Percentiles rank a stretch among this genome's conserved stretches.
Conservation (phyloP, 2,113 vertebrate genomes). For the Saccopteryx leptura region DNA sequence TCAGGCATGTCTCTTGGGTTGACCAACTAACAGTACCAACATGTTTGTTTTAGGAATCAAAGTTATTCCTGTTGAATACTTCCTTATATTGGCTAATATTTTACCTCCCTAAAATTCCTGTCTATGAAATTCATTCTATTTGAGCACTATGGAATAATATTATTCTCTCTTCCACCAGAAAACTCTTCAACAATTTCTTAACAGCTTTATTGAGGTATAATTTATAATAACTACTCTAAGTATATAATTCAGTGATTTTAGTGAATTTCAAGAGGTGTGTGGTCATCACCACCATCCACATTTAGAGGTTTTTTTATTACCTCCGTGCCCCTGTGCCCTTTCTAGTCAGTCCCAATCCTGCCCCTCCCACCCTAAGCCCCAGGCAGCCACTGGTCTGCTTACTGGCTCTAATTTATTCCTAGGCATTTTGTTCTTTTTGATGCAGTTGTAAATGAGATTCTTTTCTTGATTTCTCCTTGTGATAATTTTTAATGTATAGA, state of each 20-base stretch:
- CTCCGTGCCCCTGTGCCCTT: background rate
- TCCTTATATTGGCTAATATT: background rate
- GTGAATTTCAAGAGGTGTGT: background rate
- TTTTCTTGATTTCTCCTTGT: background rate
- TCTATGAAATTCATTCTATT: background rate
- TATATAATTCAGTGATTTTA: background rate
- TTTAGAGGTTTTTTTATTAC: background rate
- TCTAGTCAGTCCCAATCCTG: background rate
- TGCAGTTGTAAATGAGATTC: background rate
- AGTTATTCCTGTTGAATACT: background rate
- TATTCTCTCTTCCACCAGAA: conserved; percentile 18
- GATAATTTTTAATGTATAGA: background rate
- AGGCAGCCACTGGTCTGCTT: background rate
- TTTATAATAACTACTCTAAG: background rate
- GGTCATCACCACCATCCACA: too few species aligned
- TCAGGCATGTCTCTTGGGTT: background rate
- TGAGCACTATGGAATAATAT: background rate
- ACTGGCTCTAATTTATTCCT: background rate
- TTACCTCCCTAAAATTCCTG: background rate
- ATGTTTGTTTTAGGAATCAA: background rate
- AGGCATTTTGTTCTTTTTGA: background rate
- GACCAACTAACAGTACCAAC: background rate
- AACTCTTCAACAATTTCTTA: conserved; percentile 15
- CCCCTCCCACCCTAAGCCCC: background rate
- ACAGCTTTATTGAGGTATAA: background rate